Percentiles rank a stretch among this genome's conserved stretches.
phyloP scores from a whole-genome alignment of 2,113 vertebrate species.

The Cygnus atratus region DNA sequence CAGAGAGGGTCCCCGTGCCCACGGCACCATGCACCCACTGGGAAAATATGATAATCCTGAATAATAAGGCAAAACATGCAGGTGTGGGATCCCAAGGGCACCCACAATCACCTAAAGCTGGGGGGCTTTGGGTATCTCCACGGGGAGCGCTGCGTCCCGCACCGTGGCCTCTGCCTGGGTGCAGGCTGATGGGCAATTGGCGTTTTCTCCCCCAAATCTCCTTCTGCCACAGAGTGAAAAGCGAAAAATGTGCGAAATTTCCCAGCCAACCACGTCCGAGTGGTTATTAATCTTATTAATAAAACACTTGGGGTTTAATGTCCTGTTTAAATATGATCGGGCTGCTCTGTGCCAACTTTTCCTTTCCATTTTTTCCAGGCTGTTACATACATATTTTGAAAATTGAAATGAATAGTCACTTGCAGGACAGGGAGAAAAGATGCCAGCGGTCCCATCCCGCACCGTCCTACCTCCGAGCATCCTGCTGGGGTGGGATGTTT shows the following conservation, averaged over 20 bases:
- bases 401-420: background rate
- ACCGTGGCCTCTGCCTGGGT: fast-evolving
- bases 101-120: too few relatives aligned
- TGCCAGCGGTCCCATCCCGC: background rate
- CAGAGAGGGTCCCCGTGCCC: background rate
- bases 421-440: background rate
- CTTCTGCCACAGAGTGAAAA: background rate
- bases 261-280: background rate
- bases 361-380: background rate
- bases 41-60: background rate
- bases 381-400: fast-evolving
- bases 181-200: background rate
- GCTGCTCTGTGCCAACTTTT: background rate
- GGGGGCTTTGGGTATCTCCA: too few relatives aligned
- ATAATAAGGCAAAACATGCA: fast-evolving
- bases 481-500: background rate
- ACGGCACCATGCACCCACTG: too few relatives aligned
- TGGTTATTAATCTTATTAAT: conserved; percentile 2
- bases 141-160: background rate
- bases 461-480: background rate
- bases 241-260: background rate
- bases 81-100: background rate
- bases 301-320: background rate
- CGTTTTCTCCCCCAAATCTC: background rate
- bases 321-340: background rate